phyloP scores from a whole-genome alignment of 2,113 vertebrate genomes.

The Xiphorhynchus elegans region DNA sequence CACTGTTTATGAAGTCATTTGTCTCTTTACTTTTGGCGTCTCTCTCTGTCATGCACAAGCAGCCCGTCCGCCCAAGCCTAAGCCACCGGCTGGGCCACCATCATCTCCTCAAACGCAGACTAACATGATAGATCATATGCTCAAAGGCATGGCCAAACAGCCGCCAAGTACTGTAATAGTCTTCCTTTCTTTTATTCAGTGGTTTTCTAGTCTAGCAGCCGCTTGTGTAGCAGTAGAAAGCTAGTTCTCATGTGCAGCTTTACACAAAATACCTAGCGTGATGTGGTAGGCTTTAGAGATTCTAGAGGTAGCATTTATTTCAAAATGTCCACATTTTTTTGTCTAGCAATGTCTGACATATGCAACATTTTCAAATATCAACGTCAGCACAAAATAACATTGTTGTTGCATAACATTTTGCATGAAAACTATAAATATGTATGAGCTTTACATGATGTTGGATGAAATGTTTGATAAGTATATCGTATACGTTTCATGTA shows the following conservation, averaged over 20 bases:
- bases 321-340: slow-evolving; percentile 86
- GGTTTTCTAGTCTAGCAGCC: slow-evolving; percentile 73
- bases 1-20: slow-evolving; percentile 78
- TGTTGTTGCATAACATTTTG: slow-evolving; percentile 88
- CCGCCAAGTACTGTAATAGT: slow-evolving; percentile 81
- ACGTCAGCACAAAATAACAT: slow-evolving; percentile 88
- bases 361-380: slow-evolving; percentile 87
- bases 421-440: slow-evolving; percentile 90
- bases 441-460: slow-evolving; percentile 81
- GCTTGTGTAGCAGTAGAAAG: slow-evolving; percentile 61
- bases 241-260: slow-evolving; percentile 55
- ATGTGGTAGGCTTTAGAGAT: slow-evolving; percentile 64
- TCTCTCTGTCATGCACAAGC: slow-evolving; percentile 75
- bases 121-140: slow-evolving; percentile 80
- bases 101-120: slow-evolving; percentile 78
- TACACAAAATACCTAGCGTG: slow-evolving; percentile 53
- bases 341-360: slow-evolving; percentile 86
- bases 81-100: slow-evolving; percentile 75
- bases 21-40: slow-evolving; percentile 79
- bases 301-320: slow-evolving; percentile 76
- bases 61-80: slow-evolving; percentile 77
- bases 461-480: slow-evolving; percentile 81
- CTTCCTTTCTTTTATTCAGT: slow-evolving; percentile 73
- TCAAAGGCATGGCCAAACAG: slow-evolving; percentile 83
- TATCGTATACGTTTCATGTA: slow-evolving; percentile 75